Conservation (phyloP, 2,888 invertebrate genomes). For the Nomada lathburiana region DNA sequence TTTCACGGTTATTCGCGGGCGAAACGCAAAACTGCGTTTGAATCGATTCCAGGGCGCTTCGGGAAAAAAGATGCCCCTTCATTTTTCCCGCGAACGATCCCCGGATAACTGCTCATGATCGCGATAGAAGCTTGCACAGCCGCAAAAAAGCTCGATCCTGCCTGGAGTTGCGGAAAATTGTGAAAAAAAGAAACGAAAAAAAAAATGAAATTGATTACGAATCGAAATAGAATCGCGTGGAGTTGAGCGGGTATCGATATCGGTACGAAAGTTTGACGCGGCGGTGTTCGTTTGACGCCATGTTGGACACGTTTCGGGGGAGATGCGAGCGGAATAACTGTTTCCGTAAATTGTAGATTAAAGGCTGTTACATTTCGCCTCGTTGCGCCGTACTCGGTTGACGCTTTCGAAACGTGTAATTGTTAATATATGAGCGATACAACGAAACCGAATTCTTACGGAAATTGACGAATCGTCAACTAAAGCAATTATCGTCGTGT, state of each 20-base stretch:
- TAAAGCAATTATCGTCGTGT: too few species aligned
- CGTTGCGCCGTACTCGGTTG: too few species aligned
- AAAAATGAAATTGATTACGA: constrained; percentile 22
- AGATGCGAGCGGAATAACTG: too few species aligned
- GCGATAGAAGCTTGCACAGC: neutral
- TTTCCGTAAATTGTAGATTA: too few species aligned
- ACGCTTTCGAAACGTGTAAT: too few species aligned
- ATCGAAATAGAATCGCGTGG: constrained; percentile 18
- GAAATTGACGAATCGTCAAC: too few species aligned
- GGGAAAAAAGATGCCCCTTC: neutral
- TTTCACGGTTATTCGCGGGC: constrained; percentile 56
- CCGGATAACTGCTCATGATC: neutral
- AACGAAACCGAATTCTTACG: too few species aligned
- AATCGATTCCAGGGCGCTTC: neutral
- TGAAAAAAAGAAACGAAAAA: neutral
- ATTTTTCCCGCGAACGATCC: neutral
- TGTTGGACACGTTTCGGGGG: too few species aligned
- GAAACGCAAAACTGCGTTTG: neutral
- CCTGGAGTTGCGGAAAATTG: neutral
- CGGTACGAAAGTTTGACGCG: too few species aligned
- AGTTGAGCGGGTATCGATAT: neutral
- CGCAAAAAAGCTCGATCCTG: neutral
- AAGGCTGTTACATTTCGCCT: too few species aligned
- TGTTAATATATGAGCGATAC: too few species aligned
- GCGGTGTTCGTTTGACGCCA: neutral